A percentile compares a stretch with the other conserved stretches of the same genome.
Evolutionary conservation across 2,888 invertebrate species (phyloP).

Genomic region (Seira musarum): DNA sequence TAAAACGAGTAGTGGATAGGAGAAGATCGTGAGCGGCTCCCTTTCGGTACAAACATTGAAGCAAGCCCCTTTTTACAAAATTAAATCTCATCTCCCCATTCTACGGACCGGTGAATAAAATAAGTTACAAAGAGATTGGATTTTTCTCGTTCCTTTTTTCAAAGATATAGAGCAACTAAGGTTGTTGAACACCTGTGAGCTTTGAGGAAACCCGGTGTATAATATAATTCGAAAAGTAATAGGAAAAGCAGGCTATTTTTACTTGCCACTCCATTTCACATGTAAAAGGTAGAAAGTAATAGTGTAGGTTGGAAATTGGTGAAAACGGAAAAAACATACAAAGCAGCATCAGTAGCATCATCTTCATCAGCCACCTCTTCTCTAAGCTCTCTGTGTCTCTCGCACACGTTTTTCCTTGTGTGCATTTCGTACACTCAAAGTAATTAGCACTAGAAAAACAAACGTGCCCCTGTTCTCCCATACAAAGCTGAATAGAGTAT

Average conservation of each 20-base stretch:
- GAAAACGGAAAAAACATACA: not conserved
- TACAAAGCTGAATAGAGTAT: not conserved
- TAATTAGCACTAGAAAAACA: slow-evolving; percentile 47
- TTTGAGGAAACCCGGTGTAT: not conserved
- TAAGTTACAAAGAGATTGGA: not conserved
- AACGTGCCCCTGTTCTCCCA: slow-evolving; percentile 40
- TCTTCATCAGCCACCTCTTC: no score
- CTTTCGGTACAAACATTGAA: not conserved
- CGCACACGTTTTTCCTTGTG: no score
- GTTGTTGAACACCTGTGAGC: not conserved
- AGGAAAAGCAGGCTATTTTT: not conserved
- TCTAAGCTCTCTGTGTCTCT: no score
- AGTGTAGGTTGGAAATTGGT: not conserved
- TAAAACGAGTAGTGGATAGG: slow-evolving; percentile 3
- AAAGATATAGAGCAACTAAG: not conserved
- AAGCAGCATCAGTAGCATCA: no score
- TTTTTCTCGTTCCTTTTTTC: not conserved
- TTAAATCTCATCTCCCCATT: slow-evolving; percentile 43
- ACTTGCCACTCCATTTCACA: not conserved
- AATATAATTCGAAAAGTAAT: not conserved
- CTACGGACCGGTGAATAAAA: slow-evolving; percentile 1
- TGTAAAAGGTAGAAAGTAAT: not conserved
- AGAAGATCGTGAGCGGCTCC: not conserved
- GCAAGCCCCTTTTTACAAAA: slow-evolving; percentile 35
- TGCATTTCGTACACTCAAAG: slow-evolving; percentile 11